Conservation (phyloP, 1,140 invertebrate genomes). For the Eupristina koningsbergeri region DNA sequence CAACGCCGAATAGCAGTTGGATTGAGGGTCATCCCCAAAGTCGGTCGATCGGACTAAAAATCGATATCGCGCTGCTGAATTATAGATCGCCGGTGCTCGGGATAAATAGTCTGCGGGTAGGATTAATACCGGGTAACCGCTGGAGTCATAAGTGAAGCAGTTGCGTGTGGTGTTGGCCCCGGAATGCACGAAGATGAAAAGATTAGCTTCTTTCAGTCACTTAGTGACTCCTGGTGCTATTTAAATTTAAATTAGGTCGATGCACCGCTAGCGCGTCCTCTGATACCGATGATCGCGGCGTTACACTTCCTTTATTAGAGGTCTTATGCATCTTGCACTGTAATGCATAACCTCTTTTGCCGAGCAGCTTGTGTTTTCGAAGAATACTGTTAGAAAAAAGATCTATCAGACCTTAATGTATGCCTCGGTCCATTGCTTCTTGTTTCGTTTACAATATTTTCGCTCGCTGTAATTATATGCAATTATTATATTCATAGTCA, state of each 20-base stretch:
- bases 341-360: neutral
- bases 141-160: conserved; percentile 57
- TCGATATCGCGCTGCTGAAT: neutral
- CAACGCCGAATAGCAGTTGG: too few species aligned
- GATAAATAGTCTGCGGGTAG: conserved; percentile 28
- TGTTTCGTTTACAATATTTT: neutral
- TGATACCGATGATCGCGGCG: conserved; percentile 27
- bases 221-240: conserved; percentile 53
- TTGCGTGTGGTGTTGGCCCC: conserved; percentile 1
- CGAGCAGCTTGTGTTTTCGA: neutral
- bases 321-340: neutral
- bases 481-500: neutral
- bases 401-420: conserved; percentile 8
- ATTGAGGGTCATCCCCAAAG: neutral
- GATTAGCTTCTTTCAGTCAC: conserved; percentile 17
- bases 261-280: conserved; percentile 55
- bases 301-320: conserved; percentile 44
- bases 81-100: neutral
- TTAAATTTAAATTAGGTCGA: conserved; percentile 68
- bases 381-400: conserved; percentile 14
- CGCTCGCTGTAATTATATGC: neutral
- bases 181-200: neutral
- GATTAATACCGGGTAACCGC: conserved; percentile 62
- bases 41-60: neutral
- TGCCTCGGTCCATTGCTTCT: neutral